A percentile compares a stretch with the other conserved stretches of the same genome.
Conservation (phyloP, 1,140 invertebrate genomes). For the Pogonomyrmex barbatus region DNA sequence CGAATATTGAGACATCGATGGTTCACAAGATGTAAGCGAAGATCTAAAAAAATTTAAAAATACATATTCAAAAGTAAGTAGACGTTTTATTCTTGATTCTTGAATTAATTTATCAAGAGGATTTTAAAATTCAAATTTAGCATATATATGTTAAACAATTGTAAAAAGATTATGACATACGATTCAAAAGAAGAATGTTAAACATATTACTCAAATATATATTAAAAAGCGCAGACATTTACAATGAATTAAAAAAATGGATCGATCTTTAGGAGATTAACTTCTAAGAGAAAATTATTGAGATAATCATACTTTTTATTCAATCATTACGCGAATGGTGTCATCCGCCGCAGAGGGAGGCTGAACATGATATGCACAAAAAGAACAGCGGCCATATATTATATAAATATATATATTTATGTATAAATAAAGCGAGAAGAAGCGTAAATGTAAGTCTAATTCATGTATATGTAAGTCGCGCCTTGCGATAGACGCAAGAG, state of each 20-base stretch:
- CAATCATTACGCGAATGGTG: not conserved
- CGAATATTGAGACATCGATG: not conserved
- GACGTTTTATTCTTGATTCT: not conserved
- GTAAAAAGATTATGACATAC: not conserved
- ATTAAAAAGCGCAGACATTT: not conserved
- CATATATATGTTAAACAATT: not conserved
- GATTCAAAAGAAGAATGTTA: not conserved
- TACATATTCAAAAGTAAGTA: not conserved
- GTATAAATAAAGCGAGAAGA: slow-evolving; percentile 62
- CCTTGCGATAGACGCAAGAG: slow-evolving; percentile 26
- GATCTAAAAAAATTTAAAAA: not conserved
- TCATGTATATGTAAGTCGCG: slow-evolving; percentile 67
- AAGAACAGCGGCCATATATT: slow-evolving; percentile 73
- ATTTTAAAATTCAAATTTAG: not conserved
- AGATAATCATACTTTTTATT: not conserved
- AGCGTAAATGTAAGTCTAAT: slow-evolving; percentile 55
- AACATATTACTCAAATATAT: not conserved
- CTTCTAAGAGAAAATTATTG: slow-evolving; percentile 8
- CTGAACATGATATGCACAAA: slow-evolving; percentile 67
- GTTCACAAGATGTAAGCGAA: not conserved
- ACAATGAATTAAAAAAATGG: not conserved
- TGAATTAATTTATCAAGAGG: slow-evolving; percentile 29
- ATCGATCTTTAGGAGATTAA: not conserved
- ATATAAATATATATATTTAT: slow-evolving; percentile 72
- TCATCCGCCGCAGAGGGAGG: slow-evolving; percentile 38